These are phyloP conservation scores for Sylvietta virens DNA, from an alignment of 2,113 vertebrate species.

Conservation along the genomic window DNA sequence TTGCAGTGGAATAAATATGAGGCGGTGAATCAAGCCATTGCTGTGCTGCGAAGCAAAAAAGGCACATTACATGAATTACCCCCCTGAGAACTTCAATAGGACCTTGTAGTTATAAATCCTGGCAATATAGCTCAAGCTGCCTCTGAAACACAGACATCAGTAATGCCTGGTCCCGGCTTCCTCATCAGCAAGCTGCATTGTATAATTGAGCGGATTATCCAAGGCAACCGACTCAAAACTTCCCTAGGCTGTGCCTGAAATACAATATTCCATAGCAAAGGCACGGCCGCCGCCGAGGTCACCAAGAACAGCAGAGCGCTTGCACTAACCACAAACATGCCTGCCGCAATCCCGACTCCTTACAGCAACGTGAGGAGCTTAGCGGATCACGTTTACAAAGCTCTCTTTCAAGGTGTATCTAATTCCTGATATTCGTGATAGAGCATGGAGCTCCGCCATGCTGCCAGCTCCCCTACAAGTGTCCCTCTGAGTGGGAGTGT, in stretches of 20 bases:
- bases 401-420: not conserved
- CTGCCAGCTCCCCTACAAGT: not conserved
- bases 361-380: fast-evolving
- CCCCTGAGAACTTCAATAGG: constrained; percentile 16
- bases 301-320: not conserved
- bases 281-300: not conserved
- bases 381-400: not conserved
- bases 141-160: not conserved
- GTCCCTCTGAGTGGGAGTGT: not conserved
- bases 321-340: not conserved
- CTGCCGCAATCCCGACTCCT: not conserved
- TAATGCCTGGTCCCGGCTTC: not conserved
- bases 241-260: not conserved
- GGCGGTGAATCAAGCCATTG: not conserved
- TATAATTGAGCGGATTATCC: constrained; percentile 11
- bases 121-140: not conserved
- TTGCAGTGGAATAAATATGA: not conserved
- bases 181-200: not conserved
- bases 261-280: not conserved
- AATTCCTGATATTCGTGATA: not conserved
- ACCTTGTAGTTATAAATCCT: constrained; percentile 12
- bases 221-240: constrained; percentile 7
- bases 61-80: not conserved
- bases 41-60: constrained; percentile 1
- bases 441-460: not conserved